phyloP scores from a whole-genome alignment of 1,140 invertebrate species.

The Philotrypesis tridentata region DNA sequence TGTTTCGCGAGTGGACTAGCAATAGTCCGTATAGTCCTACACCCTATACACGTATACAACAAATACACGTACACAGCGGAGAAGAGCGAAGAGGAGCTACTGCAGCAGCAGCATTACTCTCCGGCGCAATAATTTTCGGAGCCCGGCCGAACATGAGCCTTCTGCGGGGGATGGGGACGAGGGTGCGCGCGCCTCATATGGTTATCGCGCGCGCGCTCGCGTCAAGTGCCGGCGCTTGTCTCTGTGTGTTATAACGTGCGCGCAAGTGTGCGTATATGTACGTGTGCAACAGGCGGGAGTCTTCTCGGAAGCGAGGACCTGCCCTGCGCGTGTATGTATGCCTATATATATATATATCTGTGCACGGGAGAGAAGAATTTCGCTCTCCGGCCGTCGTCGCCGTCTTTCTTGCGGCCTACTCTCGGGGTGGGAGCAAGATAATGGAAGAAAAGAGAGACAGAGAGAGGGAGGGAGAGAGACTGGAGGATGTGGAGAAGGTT shows the following conservation, averaged over 20 bases:
- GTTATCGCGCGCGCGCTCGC: not conserved
- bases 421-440: slow-evolving; percentile 8
- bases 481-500: slow-evolving; percentile 28
- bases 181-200: not conserved
- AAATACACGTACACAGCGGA: not conserved
- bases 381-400: too few relatives aligned
- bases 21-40: too few relatives aligned
- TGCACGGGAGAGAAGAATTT: not conserved
- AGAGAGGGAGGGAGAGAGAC: not conserved
- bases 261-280: too few relatives aligned
- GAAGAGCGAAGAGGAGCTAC: too few relatives aligned
- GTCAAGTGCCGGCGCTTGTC: not conserved
- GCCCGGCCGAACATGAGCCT: slow-evolving; percentile 7
- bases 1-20: slow-evolving; percentile 1
- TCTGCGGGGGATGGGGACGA: not conserved
- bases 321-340: not conserved
- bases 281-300: slow-evolving; percentile 2
- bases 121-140: slow-evolving; percentile 2
- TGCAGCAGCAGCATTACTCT: too few relatives aligned
- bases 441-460: not conserved
- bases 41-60: too few relatives aligned
- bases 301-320: slow-evolving; percentile 38
- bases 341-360: not conserved
- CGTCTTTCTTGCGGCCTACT: not conserved
- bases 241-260: not conserved